phyloP scores from a whole-genome alignment of 2,888 invertebrate genomes.

The Acanthopleura granulata region DNA sequence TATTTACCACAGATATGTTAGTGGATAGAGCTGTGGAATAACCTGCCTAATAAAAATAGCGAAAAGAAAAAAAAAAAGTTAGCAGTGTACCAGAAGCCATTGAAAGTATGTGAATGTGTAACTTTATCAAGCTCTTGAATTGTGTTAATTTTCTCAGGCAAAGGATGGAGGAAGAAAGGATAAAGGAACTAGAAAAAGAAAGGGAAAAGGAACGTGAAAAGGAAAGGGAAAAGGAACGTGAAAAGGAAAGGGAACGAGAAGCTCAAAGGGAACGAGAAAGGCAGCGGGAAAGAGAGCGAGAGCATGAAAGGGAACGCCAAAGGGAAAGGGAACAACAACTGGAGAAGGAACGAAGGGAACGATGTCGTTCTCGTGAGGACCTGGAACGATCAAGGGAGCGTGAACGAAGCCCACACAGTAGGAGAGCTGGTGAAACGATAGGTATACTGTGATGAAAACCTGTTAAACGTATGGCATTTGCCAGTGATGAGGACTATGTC shows the following conservation, averaged over 20 bases:
- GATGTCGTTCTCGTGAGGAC: conserved; percentile 22
- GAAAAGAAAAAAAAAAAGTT: too few relatives aligned
- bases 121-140: too few relatives aligned
- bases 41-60: too few relatives aligned
- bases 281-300: conserved; percentile 74
- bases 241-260: conserved; percentile 44
- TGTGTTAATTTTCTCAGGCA: conserved; percentile 35
- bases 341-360: conserved; percentile 69
- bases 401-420: neutral
- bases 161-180: conserved; percentile 53
- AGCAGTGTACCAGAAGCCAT: too few relatives aligned
- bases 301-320: conserved; percentile 74
- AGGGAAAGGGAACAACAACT: conserved; percentile 65
- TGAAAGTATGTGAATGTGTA: too few relatives aligned
- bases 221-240: conserved; percentile 73
- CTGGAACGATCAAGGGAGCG: conserved; percentile 26
- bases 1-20: too few relatives aligned
- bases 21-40: too few relatives aligned
- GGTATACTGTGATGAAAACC: neutral
- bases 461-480: too few relatives aligned
- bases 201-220: conserved; percentile 72
- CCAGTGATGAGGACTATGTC: too few relatives aligned
- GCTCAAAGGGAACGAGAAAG: conserved; percentile 72
- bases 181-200: conserved; percentile 70
- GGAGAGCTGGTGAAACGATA: neutral